These are phyloP conservation scores for Cyphomyrmex costatus DNA, from an alignment of 1,140 invertebrate species.

Conservation along the genomic window DNA sequence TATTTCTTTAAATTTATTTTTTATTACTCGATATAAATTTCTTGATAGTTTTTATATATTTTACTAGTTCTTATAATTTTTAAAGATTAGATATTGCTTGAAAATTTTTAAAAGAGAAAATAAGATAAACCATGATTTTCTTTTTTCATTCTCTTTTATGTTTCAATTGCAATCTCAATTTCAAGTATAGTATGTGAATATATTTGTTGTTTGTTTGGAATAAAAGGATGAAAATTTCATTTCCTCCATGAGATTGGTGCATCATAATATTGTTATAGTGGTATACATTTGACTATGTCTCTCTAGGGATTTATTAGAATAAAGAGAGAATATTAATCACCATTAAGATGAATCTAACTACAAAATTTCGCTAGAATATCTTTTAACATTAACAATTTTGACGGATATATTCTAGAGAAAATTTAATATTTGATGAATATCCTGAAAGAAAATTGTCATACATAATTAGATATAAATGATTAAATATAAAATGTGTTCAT, in stretches of 20 bases:
- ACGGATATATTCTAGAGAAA: background rate
- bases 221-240: slow-evolving; percentile 5
- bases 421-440: background rate
- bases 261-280: background rate
- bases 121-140: background rate
- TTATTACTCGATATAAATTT: no score
- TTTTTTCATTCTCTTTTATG: background rate
- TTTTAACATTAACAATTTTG: slow-evolving; percentile 18
- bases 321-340: slow-evolving; percentile 12
- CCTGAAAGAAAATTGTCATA: no score
- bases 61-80: background rate
- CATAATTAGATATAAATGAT: no score
- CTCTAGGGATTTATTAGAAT: slow-evolving; percentile 24
- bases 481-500: no score
- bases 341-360: background rate
- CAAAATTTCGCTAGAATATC: slow-evolving; percentile 22
- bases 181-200: background rate
- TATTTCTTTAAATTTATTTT: no score
- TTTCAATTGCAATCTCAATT: background rate
- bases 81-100: background rate
- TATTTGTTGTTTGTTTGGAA: background rate
- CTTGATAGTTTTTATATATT: background rate
- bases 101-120: background rate
- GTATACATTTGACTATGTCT: slow-evolving; percentile 2
- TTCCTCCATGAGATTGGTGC: background rate